Conservation (phyloP, 2,888 invertebrate species). For the Drosophila pseudotalamancana region DNA sequence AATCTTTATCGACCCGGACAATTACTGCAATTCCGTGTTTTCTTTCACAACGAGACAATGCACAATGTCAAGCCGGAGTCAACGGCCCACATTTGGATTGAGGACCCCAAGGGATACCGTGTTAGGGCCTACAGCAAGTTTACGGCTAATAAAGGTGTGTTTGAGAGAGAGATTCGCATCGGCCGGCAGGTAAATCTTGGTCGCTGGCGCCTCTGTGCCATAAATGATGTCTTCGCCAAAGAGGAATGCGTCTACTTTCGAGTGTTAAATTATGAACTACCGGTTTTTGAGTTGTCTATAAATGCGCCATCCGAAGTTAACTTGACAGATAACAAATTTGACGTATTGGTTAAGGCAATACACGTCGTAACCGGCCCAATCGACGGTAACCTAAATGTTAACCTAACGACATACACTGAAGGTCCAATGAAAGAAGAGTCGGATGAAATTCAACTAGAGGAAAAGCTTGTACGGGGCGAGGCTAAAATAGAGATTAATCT, state of each 20-base stretch:
- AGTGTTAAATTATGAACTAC: background rate
- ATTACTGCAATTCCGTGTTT: conserved; percentile 31
- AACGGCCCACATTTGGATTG: conserved; percentile 24
- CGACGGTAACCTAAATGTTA: background rate
- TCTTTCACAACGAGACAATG: conserved; percentile 36
- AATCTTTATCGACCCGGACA: conserved; percentile 24
- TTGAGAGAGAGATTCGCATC: conserved; percentile 8
- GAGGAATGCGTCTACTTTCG: conserved; percentile 20
- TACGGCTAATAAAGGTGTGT: conserved; percentile 16
- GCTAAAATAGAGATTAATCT: background rate
- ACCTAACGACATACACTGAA: background rate
- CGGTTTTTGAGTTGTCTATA: background rate
- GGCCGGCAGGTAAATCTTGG: conserved; percentile 20
- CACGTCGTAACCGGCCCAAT: background rate
- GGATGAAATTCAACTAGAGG: background rate
- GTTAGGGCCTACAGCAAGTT: background rate
- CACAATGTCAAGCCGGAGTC: background rate
- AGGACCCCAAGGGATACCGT: conserved; percentile 23
- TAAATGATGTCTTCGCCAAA: background rate
- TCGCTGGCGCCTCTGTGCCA: conserved; percentile 40
- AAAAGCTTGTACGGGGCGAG: background rate
- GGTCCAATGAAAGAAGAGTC: background rate
- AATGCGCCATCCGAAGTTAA: background rate
- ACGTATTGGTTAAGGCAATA: conserved; percentile 3
- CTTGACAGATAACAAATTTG: background rate